phyloP scores from a whole-genome alignment of 2,113 vertebrate species.

The Prochilodus magdalenae region DNA sequence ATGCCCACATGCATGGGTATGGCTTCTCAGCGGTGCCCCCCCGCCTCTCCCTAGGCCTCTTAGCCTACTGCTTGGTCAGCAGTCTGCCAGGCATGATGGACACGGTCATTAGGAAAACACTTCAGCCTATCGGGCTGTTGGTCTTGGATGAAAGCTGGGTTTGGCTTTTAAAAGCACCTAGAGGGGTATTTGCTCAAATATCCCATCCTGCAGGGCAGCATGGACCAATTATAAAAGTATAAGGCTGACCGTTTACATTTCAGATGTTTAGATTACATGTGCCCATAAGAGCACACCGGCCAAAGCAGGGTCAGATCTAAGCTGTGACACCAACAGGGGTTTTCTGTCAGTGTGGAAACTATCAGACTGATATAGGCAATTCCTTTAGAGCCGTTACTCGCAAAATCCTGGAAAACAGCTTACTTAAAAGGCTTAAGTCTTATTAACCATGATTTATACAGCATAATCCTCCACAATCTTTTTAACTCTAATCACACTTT shows the following conservation, averaged over 20 bases:
- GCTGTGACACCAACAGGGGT: slow-evolving; percentile 27
- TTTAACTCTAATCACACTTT: slow-evolving; percentile 38
- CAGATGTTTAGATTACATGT: slow-evolving; percentile 38
- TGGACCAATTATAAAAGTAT: slow-evolving; percentile 36
- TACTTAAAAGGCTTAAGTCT: slow-evolving; percentile 50
- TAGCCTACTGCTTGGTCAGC: slow-evolving; percentile 59
- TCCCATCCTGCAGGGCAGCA: slow-evolving; percentile 21
- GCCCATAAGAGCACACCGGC: slow-evolving; percentile 43
- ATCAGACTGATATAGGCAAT: slow-evolving; percentile 47
- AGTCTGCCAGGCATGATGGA: slow-evolving; percentile 28
- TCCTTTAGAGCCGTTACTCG: slow-evolving; percentile 55
- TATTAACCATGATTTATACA: slow-evolving; percentile 63
- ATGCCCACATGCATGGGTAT: background rate
- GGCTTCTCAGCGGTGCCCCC: slow-evolving; percentile 47
- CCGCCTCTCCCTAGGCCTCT: slow-evolving; percentile 42
- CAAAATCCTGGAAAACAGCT: slow-evolving; percentile 59
- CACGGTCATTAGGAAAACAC: slow-evolving; percentile 55
- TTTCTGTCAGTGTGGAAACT: slow-evolving; percentile 43
- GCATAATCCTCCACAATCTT: slow-evolving; percentile 58
- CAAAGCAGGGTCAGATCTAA: slow-evolving; percentile 17
- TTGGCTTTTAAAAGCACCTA: slow-evolving; percentile 61
- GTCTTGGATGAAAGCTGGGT: slow-evolving; percentile 65
- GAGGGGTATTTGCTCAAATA: slow-evolving; percentile 57
- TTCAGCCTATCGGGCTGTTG: slow-evolving; percentile 62
- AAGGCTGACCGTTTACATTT: slow-evolving; percentile 9